A percentile compares a stretch with the other conserved stretches of the same genome.
Evolutionary conservation across 2,797 vertebrate species (phyloP).

Genomic region (Cossypha dichroa): DNA sequence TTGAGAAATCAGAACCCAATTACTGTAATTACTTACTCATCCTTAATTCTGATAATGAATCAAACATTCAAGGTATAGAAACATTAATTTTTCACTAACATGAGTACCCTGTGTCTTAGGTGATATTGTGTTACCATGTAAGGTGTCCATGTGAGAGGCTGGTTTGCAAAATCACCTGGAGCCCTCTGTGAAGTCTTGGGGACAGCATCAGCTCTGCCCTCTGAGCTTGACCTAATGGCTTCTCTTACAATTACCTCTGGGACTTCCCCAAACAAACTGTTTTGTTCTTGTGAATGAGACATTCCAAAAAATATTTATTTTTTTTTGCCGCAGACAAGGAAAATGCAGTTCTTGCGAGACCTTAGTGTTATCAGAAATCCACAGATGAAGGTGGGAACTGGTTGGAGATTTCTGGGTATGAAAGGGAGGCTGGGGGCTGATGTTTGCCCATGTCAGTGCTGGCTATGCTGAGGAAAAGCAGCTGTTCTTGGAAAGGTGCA

Average conservation of each 20-base stretch:
- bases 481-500: background rate
- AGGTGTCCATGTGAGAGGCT: background rate
- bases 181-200: rapidly evolving
- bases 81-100: background rate
- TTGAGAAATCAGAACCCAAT: background rate
- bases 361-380: background rate
- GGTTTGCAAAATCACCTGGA: background rate
- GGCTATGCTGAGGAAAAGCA: background rate
- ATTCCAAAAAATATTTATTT: background rate
- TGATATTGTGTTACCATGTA: rapidly evolving
- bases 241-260: background rate
- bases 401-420: background rate
- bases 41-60: background rate
- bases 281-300: background rate
- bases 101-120: rapidly evolving
- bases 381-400: background rate
- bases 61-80: background rate
- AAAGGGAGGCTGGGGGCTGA: background rate
- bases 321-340: background rate
- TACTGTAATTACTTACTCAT: background rate
- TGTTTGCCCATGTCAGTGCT: rapidly evolving
- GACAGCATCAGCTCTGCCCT: background rate
- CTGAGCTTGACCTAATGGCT: background rate
- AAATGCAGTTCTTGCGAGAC: background rate
- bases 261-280: background rate